Base-by-base conservation (phyloP, 1,140 invertebrate species). In the Cydia strobilella region DNA sequence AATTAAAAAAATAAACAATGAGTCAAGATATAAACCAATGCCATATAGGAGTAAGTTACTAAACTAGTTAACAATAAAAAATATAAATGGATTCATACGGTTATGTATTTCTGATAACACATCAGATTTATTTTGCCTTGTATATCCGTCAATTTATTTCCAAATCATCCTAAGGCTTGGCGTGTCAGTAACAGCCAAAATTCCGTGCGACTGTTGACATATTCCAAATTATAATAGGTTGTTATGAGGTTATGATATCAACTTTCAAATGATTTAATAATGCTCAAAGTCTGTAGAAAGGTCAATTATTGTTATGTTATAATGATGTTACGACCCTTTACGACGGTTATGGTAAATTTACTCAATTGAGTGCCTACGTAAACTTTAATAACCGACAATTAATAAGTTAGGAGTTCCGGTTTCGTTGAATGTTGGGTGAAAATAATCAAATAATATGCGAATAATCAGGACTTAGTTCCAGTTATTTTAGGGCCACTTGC, bases 361-460 rank as follows among this genome's bases (percentile, higher is more conserved):
- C 54, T 23, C 54, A 59, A 59, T 23, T 59, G 54, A 59, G 54
- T 59, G 54, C 18, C 54, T 59, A 59, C 54, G 54, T 20, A 59
- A 23, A 59, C 54, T 23, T 59, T 59, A 59, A 59, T 59, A 59
- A 59, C 54, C 3, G 54, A 59, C 54, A 59, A 59, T 59, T 59
- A 59, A 59, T 9, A 59, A 59, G 54, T 59, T 59, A 0, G n/a
- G 6, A 59, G 54, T 59, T 59, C 54, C 54, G 54, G 20, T 59
- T 59, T 59, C 15, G 1, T 23, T 59, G n/a, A 54, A 54, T 20
- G n/a, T 54, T 59, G 51, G 9, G 23, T 18, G 18, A 59, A 59
- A 59, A 20, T 20, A 6, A 59, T 9, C 7, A 1, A 18, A 59
- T 9, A 20, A 51, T 51, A 1, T 51, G n/a, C 48, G 5, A n/a